These are phyloP conservation scores for Chromobotia macracanthus DNA, from an alignment of 2,797 vertebrate species.

Conservation along the genomic window DNA sequence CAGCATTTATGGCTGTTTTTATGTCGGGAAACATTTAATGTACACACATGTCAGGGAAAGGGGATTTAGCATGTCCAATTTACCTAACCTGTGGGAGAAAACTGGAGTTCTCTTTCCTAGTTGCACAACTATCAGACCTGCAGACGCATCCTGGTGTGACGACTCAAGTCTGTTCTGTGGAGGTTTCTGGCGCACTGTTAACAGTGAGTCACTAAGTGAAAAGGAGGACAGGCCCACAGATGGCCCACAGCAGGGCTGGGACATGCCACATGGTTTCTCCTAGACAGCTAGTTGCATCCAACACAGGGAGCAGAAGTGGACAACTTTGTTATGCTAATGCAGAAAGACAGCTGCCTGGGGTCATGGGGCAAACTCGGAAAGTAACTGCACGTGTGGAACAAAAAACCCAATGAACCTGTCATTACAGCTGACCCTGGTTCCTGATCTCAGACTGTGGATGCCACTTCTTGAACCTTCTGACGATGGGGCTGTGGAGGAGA, in stretches of 20 bases:
- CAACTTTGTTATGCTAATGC: conserved; percentile 68
- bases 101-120: not conserved
- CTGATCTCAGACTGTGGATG: not conserved
- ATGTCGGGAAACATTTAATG: too few species aligned
- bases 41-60: too few species aligned
- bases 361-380: conserved; percentile 31
- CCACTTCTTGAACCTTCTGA: not conserved
- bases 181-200: conserved; percentile 1
- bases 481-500: not conserved
- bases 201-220: conserved; percentile 22
- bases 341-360: conserved; percentile 60
- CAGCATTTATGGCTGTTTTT: too few species aligned
- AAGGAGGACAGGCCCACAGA: conserved; percentile 51
- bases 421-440: not conserved
- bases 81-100: too few species aligned
- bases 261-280: conserved; percentile 54
- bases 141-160: not conserved
- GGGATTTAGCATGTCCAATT: too few species aligned
- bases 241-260: conserved; percentile 50
- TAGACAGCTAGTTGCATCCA: conserved; percentile 52
- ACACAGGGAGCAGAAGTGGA: conserved; percentile 32
- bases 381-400: conserved; percentile 21
- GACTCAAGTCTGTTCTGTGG: conserved; percentile 13
- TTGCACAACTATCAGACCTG: not conserved
- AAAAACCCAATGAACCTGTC: not conserved